Base-by-base conservation (phyloP, 2,888 invertebrate species). In the Alentia gelatinosa region DNA sequence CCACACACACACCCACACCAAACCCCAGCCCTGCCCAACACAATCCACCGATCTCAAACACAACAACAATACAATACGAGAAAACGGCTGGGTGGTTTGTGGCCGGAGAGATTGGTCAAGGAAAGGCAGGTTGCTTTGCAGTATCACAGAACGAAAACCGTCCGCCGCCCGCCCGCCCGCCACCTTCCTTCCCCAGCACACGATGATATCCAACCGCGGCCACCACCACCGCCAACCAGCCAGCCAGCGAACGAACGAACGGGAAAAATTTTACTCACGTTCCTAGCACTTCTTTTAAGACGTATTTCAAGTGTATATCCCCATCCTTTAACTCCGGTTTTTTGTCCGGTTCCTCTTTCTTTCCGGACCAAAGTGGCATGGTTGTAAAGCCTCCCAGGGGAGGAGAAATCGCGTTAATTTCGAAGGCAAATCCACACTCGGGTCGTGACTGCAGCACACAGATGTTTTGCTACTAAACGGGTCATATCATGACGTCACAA, bases 231-330 rank as follows among this genome's bases (percentile, higher is more conserved):
- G 19, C 19, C 23, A 4, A 68, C 9, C 12, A 42, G 84, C 83
- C 30, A 12, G 23, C 4, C 40, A 30, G n/a, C 23, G 50, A 30
- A 88, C n/a, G 35, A 35, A 33, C 35, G 23, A 40, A 23, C 86
- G 47, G 26, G 33, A 63, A 90, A 91, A 15, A 37, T 26, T 83
- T n/a, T 89, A 92, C 92, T 90, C 68, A 92, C 92, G 92, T 93
- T 88, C 93, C 93, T 9, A 93, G 90, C 35, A 93, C 92, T 74
- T 93, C 92, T 84, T 92, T 93, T 84, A 93, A 92, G n/a, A 91
- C 92, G 89, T 93, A 93, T 89, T 88, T 83, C 84, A 90, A 56
- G 42, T 91, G 88, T 35, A 93, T 92, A 89, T 92, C 91, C 37
- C 68, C 89, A 35, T 91, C 91, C 37, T 74, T 68, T 39, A 50